phyloP scores from a whole-genome alignment of 2,888 invertebrate genomes.

The Drosophila flavopinicola region DNA sequence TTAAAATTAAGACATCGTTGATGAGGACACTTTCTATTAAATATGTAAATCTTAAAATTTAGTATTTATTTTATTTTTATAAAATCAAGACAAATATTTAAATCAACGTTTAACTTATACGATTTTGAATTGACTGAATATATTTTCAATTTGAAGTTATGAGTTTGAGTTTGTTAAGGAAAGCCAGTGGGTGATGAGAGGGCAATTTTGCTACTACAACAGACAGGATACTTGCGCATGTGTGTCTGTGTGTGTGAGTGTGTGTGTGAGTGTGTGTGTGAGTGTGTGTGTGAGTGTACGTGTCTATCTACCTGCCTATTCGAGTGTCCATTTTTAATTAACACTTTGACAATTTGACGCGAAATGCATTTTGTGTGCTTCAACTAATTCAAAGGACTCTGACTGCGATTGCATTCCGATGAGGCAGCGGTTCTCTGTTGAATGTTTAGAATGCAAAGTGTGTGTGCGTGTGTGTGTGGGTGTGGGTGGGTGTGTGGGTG shows the following conservation, averaged over 20 bases:
- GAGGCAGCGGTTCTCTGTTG: conserved; percentile 53
- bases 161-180: background rate
- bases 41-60: no score
- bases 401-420: conserved; percentile 36
- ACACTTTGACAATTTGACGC: conserved; percentile 79
- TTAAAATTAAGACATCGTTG: no score
- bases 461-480: conserved; percentile 14
- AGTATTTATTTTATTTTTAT: no score
- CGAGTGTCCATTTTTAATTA: conserved; percentile 81
- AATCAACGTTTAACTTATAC: no score
- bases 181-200: background rate
- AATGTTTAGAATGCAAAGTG: conserved; percentile 75
- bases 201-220: background rate
- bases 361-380: conserved; percentile 69
- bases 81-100: no score
- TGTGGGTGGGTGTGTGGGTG: conserved; percentile 11
- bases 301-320: conserved; percentile 52
- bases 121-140: no score
- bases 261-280: background rate
- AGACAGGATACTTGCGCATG: background rate
- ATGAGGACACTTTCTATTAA: no score
- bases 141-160: background rate
- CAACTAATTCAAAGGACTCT: conserved; percentile 28
- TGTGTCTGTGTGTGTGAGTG: background rate
- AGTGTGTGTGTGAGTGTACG: background rate